Conservation (phyloP, 1,140 invertebrate genomes). For the Dinoponera quadriceps region DNA sequence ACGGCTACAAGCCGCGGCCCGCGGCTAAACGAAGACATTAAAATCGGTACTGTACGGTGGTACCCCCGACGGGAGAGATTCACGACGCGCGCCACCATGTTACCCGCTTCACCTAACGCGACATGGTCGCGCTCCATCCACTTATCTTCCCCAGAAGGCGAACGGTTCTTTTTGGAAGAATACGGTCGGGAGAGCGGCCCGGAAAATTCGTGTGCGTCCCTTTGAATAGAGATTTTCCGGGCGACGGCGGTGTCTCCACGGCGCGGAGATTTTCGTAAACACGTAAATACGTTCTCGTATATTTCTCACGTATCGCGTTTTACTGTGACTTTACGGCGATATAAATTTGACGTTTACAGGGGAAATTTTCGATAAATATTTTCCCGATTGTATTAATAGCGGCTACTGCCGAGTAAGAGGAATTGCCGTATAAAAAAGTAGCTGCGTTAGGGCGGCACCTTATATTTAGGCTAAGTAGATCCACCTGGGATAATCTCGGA, state of each 20-base stretch:
- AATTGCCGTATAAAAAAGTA: constrained; percentile 30
- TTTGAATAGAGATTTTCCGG: too few relatives aligned
- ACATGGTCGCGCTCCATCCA: background rate
- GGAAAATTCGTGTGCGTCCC: too few relatives aligned
- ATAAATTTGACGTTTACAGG: too few relatives aligned
- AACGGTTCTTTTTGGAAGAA: background rate
- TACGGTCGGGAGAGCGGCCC: too few relatives aligned
- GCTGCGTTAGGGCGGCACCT: background rate
- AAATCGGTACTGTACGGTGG: constrained; percentile 16
- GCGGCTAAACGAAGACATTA: constrained; percentile 38
- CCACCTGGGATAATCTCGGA: constrained; percentile 41
- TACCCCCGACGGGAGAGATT: constrained; percentile 3
- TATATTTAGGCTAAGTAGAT: constrained; percentile 35
- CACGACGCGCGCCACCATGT: background rate
- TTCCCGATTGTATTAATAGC: background rate
- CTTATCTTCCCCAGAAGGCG: background rate
- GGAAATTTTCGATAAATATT: background rate
- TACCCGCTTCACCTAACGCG: constrained; percentile 18
- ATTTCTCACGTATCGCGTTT: too few relatives aligned
- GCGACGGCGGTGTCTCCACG: too few relatives aligned
- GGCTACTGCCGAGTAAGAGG: too few relatives aligned
- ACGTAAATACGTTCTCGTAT: too few relatives aligned
- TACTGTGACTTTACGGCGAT: too few relatives aligned
- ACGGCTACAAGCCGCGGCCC: constrained; percentile 42
- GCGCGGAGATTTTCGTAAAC: too few relatives aligned